Evolutionary conservation across 30 jellyfish, hydroid and myxozoan species (phyloP), one percentile per base, ranked within the genome.

Genomic region (Turritopsis rubra): DNA sequence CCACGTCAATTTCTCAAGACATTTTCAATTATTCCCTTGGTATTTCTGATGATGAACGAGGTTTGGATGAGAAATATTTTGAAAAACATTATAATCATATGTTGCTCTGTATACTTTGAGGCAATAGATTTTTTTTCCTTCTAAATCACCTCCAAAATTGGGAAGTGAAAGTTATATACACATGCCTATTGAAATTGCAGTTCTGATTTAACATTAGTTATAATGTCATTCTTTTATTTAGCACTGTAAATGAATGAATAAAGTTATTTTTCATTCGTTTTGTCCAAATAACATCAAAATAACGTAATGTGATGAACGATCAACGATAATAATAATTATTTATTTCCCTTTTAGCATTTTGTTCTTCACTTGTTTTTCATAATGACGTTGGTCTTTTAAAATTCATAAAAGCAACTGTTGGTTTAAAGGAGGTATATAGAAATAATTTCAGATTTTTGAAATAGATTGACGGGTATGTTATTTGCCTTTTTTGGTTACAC

Each of bases 361-460:
- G 77, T 22, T 68, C 77, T 7, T 68, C 77, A n/a, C 77, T 68
- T 68, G 54, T 80, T 21, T 80, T 80, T 29, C 54, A 80, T 65
- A 41, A 80, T 31, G 53, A 80, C 0, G 28, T 24, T 80, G 87
- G 87, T 26, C 21, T 80, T 16, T 13, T 80, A 52, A 80, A 80
- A 54, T 53, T 80, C 21, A 3, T 80, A 26, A 80, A 80, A 65
- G 54, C 60, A 24, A 20, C 87, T 5, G 82, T 80, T 52, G 81
- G 81, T 18, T 60, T 70, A 41, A 80, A 65, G 1, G 87, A 80
- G 79, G 87, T 80, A 80, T 8, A 4, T n/a, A n/a, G n/a, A n/a
- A n/a, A n/a, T 80, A 3, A 53, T 53, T 22, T 53, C 31, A 22
- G 8, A 66, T 66, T 66, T 22, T n/a, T n/a, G 4, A 66, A 66